These are phyloP conservation scores for Onychomys torridus DNA, from an alignment of 2,797 vertebrate species.

Conservation along the genomic window DNA sequence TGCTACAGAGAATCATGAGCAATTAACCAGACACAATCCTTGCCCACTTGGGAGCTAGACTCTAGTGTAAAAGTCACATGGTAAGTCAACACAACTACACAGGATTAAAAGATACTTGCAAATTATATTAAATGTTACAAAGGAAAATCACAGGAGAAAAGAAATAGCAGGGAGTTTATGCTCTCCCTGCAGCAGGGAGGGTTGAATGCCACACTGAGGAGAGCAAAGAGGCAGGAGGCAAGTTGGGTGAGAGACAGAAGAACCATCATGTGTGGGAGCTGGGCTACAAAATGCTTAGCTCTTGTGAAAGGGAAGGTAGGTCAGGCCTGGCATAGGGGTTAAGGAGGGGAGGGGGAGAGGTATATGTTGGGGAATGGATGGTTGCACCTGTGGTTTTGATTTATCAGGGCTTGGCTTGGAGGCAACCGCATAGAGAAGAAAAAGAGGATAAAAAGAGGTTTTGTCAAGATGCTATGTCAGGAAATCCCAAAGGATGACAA, in stretches of 20 bases:
- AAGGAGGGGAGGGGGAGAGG: background rate
- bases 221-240: background rate
- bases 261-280: accelerated
- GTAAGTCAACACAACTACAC: background rate
- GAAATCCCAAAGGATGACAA: conserved; percentile 3
- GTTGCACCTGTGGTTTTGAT: background rate
- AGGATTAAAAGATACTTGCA: background rate
- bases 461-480: background rate
- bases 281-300: too few relatives aligned
- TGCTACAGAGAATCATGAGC: background rate
- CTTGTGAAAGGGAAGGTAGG: background rate
- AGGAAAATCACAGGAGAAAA: background rate
- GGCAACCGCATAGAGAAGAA: background rate
- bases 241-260: background rate
- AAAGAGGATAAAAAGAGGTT: background rate
- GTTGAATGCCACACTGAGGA: background rate
- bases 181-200: background rate
- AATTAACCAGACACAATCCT: background rate
- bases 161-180: background rate
- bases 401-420: background rate
- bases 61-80: background rate
- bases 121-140: background rate
- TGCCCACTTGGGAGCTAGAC: background rate
- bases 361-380: background rate
- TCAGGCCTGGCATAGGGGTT: background rate